Evolutionary conservation across 2,113 vertebrate species (phyloP).

Genomic region (Odontesthes bonariensis): DNA sequence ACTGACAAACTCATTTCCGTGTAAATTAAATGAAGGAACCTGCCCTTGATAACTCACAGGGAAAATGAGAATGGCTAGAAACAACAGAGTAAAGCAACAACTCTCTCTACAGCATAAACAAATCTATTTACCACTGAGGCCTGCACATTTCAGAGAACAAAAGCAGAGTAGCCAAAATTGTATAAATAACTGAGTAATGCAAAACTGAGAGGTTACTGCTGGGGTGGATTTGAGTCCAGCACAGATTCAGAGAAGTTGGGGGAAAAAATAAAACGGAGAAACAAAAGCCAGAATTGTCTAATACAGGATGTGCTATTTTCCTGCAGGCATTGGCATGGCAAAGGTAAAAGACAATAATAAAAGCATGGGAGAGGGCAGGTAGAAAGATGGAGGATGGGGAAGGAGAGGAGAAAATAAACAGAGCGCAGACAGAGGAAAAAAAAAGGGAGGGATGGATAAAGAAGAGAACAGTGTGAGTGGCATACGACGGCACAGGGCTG

Average conservation of each 20-base stretch:
- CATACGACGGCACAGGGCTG: constrained; percentile 53
- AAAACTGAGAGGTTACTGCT: constrained; percentile 18
- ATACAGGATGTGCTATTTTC: constrained; percentile 59
- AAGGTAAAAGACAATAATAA: constrained; percentile 69
- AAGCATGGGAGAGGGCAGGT: constrained; percentile 43
- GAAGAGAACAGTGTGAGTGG: constrained; percentile 59
- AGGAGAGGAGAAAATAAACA: constrained; percentile 49
- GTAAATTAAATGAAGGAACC: constrained; percentile 68
- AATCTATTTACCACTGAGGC: constrained; percentile 61
- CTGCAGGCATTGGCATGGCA: constrained; percentile 56
- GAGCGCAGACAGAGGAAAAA: constrained; percentile 39
- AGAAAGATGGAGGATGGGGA: constrained; percentile 30
- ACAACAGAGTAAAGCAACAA: constrained; percentile 64
- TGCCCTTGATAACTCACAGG: constrained; percentile 62
- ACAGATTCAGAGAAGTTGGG: constrained; percentile 5
- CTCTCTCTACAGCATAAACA: constrained; percentile 15
- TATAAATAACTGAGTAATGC: constrained; percentile 35
- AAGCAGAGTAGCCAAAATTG: constrained; percentile 31
- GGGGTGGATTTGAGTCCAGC: constrained; percentile 19
- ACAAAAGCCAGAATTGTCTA: constrained; percentile 44
- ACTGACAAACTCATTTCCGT: constrained; percentile 76
- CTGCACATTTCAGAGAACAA: constrained; percentile 55
- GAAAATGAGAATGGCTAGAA: constrained; percentile 66
- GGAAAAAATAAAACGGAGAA: constrained; percentile 22
- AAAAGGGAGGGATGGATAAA: constrained; percentile 35